A percentile compares a stretch with the other conserved stretches of the same genome.
These are phyloP conservation scores for Bergia sp. DNA, from an alignment of 92 coral and sea anemone species.

Conservation along the genomic window DNA sequence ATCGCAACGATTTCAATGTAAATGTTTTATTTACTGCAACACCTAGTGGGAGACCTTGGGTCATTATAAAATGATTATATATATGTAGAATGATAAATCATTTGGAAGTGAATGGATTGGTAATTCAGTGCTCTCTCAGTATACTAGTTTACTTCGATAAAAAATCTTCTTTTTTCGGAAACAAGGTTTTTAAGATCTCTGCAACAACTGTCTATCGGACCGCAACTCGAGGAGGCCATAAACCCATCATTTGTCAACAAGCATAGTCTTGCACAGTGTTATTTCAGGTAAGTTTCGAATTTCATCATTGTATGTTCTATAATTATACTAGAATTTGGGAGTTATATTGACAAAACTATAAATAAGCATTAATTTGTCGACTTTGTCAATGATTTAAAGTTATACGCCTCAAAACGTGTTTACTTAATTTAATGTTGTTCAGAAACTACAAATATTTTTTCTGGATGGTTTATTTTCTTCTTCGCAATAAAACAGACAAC, in stretches of 20 bases:
- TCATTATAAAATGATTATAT: background rate
- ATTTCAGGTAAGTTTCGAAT: background rate
- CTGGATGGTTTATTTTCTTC: background rate
- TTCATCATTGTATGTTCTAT: background rate
- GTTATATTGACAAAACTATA: too few relatives aligned
- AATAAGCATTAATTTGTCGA: background rate
- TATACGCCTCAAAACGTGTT: background rate
- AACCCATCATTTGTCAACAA: background rate
- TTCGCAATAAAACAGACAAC: background rate
- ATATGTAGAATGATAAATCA: too few relatives aligned
- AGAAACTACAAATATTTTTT: background rate
- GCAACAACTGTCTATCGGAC: background rate
- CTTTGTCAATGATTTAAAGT: background rate
- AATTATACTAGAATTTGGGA: background rate
- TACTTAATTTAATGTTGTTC: background rate
- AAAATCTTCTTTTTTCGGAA: background rate
- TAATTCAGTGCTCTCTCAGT: background rate
- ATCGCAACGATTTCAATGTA: background rate
- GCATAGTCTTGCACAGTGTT: background rate
- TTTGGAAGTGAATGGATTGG: background rate
- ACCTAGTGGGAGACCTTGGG: background rate
- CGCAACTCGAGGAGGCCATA: background rate
- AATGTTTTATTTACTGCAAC: background rate
- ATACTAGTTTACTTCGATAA: background rate
- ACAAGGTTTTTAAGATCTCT: too few relatives aligned